Conservation (phyloP, 2,797 vertebrate species). For the Enteromius mattozi region DNA sequence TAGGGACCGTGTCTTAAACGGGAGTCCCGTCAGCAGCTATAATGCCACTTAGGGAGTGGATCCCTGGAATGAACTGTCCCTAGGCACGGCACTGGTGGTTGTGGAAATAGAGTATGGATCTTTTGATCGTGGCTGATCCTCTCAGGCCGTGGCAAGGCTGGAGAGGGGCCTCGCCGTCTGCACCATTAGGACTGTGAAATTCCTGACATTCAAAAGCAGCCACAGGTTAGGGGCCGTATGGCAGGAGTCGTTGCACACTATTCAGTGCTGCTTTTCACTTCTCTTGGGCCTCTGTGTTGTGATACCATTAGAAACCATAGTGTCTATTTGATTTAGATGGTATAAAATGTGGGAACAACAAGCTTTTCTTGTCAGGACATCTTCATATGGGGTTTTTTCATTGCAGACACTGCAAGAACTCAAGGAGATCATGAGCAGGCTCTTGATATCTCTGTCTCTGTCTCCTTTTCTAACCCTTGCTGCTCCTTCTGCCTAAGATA, state of each 20-base stretch:
- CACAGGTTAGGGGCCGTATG: constrained; percentile 56
- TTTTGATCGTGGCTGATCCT: constrained; percentile 54
- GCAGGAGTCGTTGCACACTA: constrained; percentile 2
- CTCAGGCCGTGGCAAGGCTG: constrained; percentile 27
- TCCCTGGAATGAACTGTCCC: constrained; percentile 44
- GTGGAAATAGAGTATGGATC: constrained; percentile 53
- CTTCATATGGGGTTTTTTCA: neutral
- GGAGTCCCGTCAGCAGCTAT: constrained; percentile 27
- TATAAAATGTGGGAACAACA: constrained; percentile 21
- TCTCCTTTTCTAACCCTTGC: constrained; percentile 51
- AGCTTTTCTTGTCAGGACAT: constrained; percentile 24
- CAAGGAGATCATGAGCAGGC: constrained; percentile 46
- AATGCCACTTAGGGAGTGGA: constrained; percentile 39
- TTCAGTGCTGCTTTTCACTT: neutral
- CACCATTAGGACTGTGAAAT: constrained; percentile 62
- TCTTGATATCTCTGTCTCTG: constrained; percentile 39
- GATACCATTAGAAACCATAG: neutral
- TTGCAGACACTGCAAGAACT: constrained; percentile 9
- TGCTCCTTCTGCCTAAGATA: constrained; percentile 51
- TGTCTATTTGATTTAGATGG: constrained; percentile 36
- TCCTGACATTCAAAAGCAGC: constrained; percentile 66
- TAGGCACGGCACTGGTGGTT: constrained; percentile 35
- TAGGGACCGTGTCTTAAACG: constrained; percentile 16
- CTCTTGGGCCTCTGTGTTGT: neutral
- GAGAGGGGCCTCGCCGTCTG: constrained; percentile 55